A percentile compares a stretch with the other conserved stretches of the same genome.
Evolutionary conservation across 2,888 invertebrate species (phyloP).

Genomic region (Patella caerulea): DNA sequence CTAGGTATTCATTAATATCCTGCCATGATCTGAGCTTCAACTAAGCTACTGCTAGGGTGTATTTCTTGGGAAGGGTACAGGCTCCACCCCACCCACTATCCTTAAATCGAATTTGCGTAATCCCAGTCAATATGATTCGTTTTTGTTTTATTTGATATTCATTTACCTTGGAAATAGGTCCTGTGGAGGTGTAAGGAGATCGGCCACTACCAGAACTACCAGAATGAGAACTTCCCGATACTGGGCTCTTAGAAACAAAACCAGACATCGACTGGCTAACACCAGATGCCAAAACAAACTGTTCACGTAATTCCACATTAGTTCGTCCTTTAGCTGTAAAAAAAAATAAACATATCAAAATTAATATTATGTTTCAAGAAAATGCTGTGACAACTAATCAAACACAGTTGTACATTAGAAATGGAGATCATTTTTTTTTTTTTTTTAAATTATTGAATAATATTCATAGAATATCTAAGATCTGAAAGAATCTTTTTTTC

Average conservation of each 20-base stretch:
- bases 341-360: neutral
- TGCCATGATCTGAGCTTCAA: too few species aligned
- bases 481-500: too few species aligned
- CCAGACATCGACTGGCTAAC: slow-evolving; percentile 97
- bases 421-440: too few species aligned
- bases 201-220: slow-evolving; percentile 63
- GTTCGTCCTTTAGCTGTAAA: slow-evolving; percentile 98
- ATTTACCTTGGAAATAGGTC: slow-evolving; percentile 95
- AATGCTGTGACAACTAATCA: too few species aligned
- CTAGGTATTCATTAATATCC: too few species aligned
- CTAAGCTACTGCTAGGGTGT: too few species aligned
- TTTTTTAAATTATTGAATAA: too few species aligned
- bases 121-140: neutral
- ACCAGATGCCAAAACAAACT: slow-evolving; percentile 98
- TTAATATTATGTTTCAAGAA: too few species aligned
- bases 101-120: neutral
- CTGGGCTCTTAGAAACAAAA: slow-evolving; percentile 90
- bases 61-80: too few species aligned
- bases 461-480: too few species aligned
- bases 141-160: neutral
- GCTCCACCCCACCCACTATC: neutral
- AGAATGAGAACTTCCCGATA: slow-evolving; percentile 74
- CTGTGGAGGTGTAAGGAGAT: slow-evolving; percentile 75
- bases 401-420: too few species aligned
- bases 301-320: slow-evolving; percentile 99